A percentile compares a stretch with the other conserved stretches of the same genome.
These are phyloP conservation scores for Nasonia oneida DNA, from an alignment of 2,888 invertebrate species.

Conservation along the genomic window DNA sequence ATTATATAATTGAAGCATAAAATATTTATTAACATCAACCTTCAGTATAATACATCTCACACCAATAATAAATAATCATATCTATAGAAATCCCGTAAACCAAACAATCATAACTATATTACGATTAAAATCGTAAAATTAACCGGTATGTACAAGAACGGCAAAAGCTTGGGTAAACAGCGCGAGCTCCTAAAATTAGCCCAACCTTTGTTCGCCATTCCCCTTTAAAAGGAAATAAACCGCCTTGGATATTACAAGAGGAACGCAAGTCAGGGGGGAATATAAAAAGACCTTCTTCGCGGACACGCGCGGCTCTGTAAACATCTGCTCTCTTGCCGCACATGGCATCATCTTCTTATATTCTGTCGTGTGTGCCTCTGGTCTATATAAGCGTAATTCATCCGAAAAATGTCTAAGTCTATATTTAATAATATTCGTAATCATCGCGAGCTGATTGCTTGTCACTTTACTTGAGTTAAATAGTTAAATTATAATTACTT, in stretches of 20 bases:
- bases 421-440: too few relatives aligned
- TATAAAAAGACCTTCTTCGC: neutral
- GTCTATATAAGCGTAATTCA: too few relatives aligned
- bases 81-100: neutral
- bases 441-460: too few relatives aligned
- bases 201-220: constrained; percentile 3
- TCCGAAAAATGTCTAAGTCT: too few relatives aligned
- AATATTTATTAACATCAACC: too few relatives aligned
- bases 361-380: too few relatives aligned
- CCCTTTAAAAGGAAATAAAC: constrained; percentile 34
- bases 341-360: neutral
- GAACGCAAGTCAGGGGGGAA: neutral
- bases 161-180: neutral
- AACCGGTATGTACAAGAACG: too few relatives aligned
- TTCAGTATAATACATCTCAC: too few relatives aligned
- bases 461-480: too few relatives aligned
- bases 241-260: constrained; percentile 26
- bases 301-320: constrained; percentile 1
- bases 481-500: too few relatives aligned
- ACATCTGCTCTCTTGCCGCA: constrained; percentile 62
- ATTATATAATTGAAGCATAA: too few relatives aligned
- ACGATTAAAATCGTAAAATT: neutral
- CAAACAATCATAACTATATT: neutral
- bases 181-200: constrained; percentile 25
- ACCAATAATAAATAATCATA: neutral